Evolutionary conservation across 2,113 vertebrate genomes (phyloP).

Genomic region (human (Homo sapiens)): GRCh38 chr4:47222501-47223000

Average conservation of each 20-base stretch:
- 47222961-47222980: constrained; percentile 47
- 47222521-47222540: background rate
- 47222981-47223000: background rate
- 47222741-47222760: background rate
- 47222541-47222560: background rate
- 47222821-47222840: background rate
- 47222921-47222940: constrained; percentile 33
- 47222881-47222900: background rate
- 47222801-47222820: background rate
- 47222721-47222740: background rate
- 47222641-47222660: background rate
- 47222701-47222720: background rate
- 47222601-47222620: too few species aligned
- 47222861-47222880: constrained; percentile 11
- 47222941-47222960: constrained; percentile 14
- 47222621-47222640: background rate
- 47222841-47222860: background rate
- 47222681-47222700: background rate
- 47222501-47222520: background rate
- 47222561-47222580: background rate
- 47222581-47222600: background rate
- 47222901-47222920: background rate
- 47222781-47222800: background rate
- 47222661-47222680: background rate
- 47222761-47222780: background rate